Base-by-base conservation (phyloP, 1,140 invertebrate genomes). In the Aphelenchoides besseyi region DNA sequence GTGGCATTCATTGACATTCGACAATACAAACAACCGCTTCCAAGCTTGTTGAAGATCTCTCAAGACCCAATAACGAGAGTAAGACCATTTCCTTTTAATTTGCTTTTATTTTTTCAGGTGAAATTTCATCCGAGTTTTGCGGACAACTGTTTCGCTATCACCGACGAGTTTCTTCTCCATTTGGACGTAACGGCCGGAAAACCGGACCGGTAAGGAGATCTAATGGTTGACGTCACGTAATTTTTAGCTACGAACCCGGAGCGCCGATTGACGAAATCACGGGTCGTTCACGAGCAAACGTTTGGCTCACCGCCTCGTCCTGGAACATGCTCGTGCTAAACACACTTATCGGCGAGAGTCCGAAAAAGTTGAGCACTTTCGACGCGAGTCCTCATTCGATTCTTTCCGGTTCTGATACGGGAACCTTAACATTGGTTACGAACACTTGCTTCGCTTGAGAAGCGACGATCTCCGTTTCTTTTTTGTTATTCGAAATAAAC, bases 71-170 rank as follows among this genome's bases (percentile, higher is more conserved):
- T 66, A 16, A 37, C 2, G 12, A 23, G 30, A 12, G 26, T 66
- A 3, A 1, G 57, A 8, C 18, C 9, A 8, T 59, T 9, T 61
- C n/a, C 2, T 28, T 2, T 1, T 61, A 2, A n/a, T 61, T 61
- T 35, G 2, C 26, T 61, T 30, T n/a, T 28, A n/a, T 61, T 61
- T 61, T 36, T 61, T 61, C 59, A 61, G 59, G 2, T 61, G 18
- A 61, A 61, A 61, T 66, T 66, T 32, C 63, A 66, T 30, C 63
- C 63, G 12, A 41, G 18, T n/a, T 66, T 66, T 53, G 26, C n/a
- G 18, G 32, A 37, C 1, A 66, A 66, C 8, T 66, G 63, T 29
- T 66, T 66, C 30, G 63, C 32, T 32, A 2, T 66, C 16, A 33
- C 63, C 9, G 36, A 66, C 1, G 63, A 66, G 30, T 1, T 16